These are phyloP conservation scores for Regulus satrapa DNA, from an alignment of 2,113 vertebrate species.

Conservation along the genomic window DNA sequence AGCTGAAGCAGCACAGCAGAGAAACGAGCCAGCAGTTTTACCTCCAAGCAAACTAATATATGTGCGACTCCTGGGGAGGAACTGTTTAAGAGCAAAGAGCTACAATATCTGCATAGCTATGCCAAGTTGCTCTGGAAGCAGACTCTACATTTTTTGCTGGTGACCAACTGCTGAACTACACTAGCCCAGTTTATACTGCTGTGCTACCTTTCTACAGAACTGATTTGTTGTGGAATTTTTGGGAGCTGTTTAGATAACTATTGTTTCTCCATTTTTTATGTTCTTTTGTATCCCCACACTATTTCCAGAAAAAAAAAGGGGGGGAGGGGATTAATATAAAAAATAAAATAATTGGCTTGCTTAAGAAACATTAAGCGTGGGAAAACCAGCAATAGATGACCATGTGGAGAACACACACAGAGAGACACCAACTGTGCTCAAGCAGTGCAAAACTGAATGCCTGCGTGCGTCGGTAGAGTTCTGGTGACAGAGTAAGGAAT, in stretches of 20 bases:
- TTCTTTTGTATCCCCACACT: not conserved
- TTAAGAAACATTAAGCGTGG: not conserved
- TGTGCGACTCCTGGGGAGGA: not conserved
- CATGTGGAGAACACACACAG: not conserved
- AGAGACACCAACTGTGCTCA: not conserved
- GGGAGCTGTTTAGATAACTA: not conserved
- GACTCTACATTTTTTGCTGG: not conserved
- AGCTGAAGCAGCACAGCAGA: not conserved
- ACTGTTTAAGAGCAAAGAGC: not conserved
- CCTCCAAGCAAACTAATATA: not conserved
- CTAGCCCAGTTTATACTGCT: not conserved
- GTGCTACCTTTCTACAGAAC: not conserved
- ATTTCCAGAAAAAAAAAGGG: not conserved
- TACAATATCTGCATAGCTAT: not conserved
- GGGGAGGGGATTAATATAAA: not conserved
- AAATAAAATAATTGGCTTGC: not conserved
- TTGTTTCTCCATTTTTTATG: not conserved
- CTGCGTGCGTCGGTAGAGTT: not conserved
- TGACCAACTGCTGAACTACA: not conserved
- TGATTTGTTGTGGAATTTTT: not conserved
- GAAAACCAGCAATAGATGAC: not conserved
- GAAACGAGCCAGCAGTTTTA: not conserved
- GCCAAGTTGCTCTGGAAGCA: not conserved
- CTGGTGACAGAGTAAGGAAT: not conserved
- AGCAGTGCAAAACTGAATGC: not conserved